Evolutionary conservation across 2,113 vertebrate species (phyloP).

Genomic region (Phoenicopterus ruber): DNA sequence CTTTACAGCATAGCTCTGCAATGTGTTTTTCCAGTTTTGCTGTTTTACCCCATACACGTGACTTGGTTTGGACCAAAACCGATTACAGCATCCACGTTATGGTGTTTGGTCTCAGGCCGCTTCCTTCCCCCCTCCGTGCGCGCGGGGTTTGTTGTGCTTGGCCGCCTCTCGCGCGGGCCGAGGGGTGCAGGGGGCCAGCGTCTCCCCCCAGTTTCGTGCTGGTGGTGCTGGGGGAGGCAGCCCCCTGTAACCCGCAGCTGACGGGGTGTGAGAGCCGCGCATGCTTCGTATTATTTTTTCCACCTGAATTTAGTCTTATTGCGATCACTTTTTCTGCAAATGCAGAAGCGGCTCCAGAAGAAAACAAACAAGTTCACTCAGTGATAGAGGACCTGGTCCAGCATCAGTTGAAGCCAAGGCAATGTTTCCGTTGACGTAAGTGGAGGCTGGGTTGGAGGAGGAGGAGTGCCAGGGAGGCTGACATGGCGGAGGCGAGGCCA

Average conservation of each 20-base stretch:
- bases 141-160: background rate
- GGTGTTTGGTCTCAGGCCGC: background rate
- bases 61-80: background rate
- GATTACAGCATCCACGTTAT: background rate
- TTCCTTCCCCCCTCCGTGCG: background rate
- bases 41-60: background rate
- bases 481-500: accelerated
- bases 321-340: background rate
- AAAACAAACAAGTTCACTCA: background rate
- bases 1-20: background rate
- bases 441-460: background rate
- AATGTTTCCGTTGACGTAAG: background rate
- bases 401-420: background rate
- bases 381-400: background rate
- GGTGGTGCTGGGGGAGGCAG: background rate
- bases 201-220: background rate
- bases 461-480: background rate
- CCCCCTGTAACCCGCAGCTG: background rate
- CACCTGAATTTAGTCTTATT: background rate
- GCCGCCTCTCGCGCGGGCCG: background rate
- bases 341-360: background rate
- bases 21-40: slow-evolving; percentile 18
- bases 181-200: background rate
- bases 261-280: accelerated
- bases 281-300: background rate